Conservation (phyloP, 2,113 vertebrate species). For the Bos indicus region DNA sequence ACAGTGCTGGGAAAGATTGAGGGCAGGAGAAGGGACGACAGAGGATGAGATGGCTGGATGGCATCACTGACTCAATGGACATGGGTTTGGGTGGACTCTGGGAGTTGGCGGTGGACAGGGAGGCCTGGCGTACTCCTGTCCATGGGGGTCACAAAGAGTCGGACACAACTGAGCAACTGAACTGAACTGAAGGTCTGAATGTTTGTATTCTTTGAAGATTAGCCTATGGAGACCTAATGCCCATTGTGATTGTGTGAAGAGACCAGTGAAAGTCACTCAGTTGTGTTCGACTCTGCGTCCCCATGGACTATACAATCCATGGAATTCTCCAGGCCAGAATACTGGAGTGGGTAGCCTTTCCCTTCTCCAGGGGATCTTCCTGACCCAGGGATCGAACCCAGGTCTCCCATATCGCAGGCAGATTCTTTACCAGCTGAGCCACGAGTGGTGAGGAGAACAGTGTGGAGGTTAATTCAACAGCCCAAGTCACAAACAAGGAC, state of each 20-base stretch:
- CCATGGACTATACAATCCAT: not conserved
- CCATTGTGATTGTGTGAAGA: not conserved
- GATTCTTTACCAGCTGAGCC: not conserved
- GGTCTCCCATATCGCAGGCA: accelerated
- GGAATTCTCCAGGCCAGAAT: not conserved
- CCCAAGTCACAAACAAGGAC: accelerated
- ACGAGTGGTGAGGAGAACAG: not conserved
- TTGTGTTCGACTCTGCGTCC: accelerated
- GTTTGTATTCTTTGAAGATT: not conserved
- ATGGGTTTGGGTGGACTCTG: accelerated
- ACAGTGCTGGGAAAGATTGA: not conserved
- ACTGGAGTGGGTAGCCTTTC: not conserved
- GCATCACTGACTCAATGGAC: not conserved
- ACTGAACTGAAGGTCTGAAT: not conserved
- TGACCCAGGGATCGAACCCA: accelerated
- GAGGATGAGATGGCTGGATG: not conserved
- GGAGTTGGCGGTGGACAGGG: not conserved
- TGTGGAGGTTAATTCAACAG: not conserved
- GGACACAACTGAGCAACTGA: accelerated
- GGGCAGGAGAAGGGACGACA: not conserved
- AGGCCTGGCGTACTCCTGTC: not conserved
- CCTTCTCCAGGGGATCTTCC: not conserved
- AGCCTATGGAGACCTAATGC: not conserved
- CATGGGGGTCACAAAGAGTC: not conserved
- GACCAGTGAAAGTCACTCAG: accelerated